Evolutionary conservation across 2,888 invertebrate genomes (phyloP), one percentile per base, ranked within the genome.

Genomic region (Pantelozetes paolii): DNA sequence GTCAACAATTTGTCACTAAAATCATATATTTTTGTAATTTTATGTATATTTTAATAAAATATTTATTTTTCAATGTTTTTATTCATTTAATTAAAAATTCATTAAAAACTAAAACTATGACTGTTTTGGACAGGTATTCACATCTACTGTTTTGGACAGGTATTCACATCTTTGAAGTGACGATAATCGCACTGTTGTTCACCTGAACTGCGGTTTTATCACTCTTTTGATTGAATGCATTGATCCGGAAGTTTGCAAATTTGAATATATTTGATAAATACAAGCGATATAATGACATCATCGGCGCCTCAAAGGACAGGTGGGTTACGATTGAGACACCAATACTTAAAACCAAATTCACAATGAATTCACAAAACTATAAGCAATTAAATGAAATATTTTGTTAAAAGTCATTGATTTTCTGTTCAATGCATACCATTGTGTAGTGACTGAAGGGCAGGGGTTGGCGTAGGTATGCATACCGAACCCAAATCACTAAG

Each of bases 301-400:
- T n/a, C 18, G 75, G 75, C 20, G 69, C 71, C 67, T 75, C 75
- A 1, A 75, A 50, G 11, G 67, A 1, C 32, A 75, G n/a, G 30
- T 67, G 71, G 18, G 71, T 23, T 18, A 74, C 30, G 0, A 72
- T 32, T 11, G 75, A 62, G 6, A 69, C 50, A 23, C 48, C 36
- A 6, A 67, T 42, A 57, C 75, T 75, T 18, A 71, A 50, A 6
- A 71, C 50, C 32, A 67, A 20, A 30, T 75, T 75, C 0, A 74
- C 59, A n/a, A 74, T 71, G 30, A 74, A 75, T 74, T 75, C 75
- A 54, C 73, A 74, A 15, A 75, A 59, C 75, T 75, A 23, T 9
- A 54, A 54, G 11, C 9, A 54, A 54, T 23, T n/a, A 42, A 13
- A 23, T 23, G 23, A 20, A 54, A 70, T 20, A 71, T n/a, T n/a